Evolutionary conservation across 2,888 invertebrate genomes (phyloP), one percentile per base, ranked within the genome.

Genomic region (Agrotis exclamationis): DNA sequence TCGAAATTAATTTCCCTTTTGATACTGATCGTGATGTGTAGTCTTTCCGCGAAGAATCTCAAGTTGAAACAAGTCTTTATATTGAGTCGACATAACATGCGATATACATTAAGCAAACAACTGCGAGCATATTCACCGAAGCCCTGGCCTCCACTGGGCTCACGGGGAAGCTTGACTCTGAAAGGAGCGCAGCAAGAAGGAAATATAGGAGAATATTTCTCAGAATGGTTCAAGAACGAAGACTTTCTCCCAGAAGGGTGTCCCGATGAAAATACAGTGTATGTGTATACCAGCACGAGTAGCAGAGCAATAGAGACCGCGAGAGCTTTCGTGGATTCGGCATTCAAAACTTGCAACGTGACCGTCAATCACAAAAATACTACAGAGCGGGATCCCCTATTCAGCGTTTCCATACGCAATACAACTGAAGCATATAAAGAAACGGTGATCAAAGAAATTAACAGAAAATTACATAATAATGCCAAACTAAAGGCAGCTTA

Each of bases 11-110:
- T 62, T 24, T 45, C n/a, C 60, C 39, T 78, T 28, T 14, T 76
- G 28, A 39, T 73, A 74, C 24, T 57, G 1, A 24, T 64, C 3
- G 51, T 68, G 45, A 22, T 63, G 4, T 76, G 65, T 44, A 22
- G 48, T 3, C 20, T 47, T 7, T 20, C 22, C 3, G 18, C 22
- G 39, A 51, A 56, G 0, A 58, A 47, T 6, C n/a, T 80, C 18
- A 68, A 60, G 60, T 53, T 84, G 13, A 82, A 82, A 60, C 84
- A 84, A 64, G 79, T 84, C 0, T 57, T 84, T 14, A 82, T 84
- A 73, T 53, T 84, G 2, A 63, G 84, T 14, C 75, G 84, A 3
- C 84, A 84, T 54, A 80, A 80, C 24, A 65, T 84, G n/a, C 71
- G 84, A 22, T 47, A 68, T 45, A 47, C 70, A 6, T 0, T 79